phyloP scores from a whole-genome alignment of 2,797 vertebrate genomes.

The Phrynocephalus vlangalii region DNA sequence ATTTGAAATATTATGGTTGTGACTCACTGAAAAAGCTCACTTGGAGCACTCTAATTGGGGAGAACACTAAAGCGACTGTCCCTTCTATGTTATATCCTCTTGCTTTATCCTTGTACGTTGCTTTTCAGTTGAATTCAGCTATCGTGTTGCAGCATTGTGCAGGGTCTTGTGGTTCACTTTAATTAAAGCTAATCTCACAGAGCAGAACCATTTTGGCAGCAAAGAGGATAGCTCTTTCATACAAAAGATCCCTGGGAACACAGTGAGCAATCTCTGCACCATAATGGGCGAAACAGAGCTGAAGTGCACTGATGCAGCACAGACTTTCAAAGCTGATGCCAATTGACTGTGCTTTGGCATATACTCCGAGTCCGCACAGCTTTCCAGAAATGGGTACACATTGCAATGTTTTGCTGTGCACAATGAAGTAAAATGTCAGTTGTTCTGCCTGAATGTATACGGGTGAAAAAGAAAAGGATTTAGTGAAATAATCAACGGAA shows the following conservation, averaged over 20 bases:
- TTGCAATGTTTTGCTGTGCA: conserved; percentile 34
- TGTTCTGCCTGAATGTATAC: conserved; percentile 38
- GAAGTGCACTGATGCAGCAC: conserved; percentile 67
- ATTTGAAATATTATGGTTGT: conserved; percentile 46
- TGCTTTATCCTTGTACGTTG: conserved; percentile 54
- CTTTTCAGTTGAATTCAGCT: conserved; percentile 52
- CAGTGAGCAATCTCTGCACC: conserved; percentile 55
- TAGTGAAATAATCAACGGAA: conserved; percentile 31
- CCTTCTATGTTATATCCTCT: conserved; percentile 51
- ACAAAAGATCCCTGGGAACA: conserved; percentile 67
- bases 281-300: conserved; percentile 65
- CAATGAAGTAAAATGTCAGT: conserved; percentile 58
- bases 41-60: conserved; percentile 43
- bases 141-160: conserved; percentile 36
- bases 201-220: conserved; percentile 65
- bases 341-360: conserved; percentile 57
- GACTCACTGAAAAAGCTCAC: conserved; percentile 46
- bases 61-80: conserved; percentile 63
- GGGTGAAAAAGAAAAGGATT: conserved; percentile 26
- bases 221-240: conserved; percentile 59
- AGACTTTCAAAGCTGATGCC: conserved; percentile 59
- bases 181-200: conserved; percentile 71
- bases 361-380: conserved; percentile 18
- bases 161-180: conserved; percentile 62
- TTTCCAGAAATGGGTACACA: conserved; percentile 21